These are phyloP conservation scores for Heliconius nattereri DNA, from an alignment of 1,140 invertebrate species.

Conservation along the genomic window DNA sequence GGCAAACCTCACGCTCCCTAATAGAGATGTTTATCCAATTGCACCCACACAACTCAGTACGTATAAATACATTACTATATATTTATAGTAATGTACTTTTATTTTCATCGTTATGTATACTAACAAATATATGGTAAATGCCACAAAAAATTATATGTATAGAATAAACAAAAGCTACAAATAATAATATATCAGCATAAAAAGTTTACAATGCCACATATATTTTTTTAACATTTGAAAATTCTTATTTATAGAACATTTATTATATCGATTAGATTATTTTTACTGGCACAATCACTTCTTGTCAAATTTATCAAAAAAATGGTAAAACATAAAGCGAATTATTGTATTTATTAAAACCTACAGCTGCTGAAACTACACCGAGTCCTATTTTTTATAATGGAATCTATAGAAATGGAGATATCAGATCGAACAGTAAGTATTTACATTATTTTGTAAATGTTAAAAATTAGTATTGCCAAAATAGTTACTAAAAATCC, in stretches of 20 bases:
- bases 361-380: conserved; percentile 47
- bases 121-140: not conserved
- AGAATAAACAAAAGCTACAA: not conserved
- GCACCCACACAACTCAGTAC: conserved; percentile 56
- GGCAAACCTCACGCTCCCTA: conserved; percentile 41
- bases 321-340: not conserved
- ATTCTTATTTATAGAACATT: not conserved
- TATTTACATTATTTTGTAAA: conserved; percentile 29
- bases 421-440: conserved; percentile 70
- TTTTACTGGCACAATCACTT: not conserved
- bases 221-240: not conserved
- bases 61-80: conserved; percentile 1
- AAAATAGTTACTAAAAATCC: not conserved
- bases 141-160: not conserved
- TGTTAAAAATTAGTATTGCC: too few species aligned
- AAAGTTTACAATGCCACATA: not conserved
- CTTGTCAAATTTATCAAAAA: not conserved
- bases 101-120: not conserved
- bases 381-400: conserved; percentile 49
- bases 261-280: conserved; percentile 1
- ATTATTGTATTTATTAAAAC: conserved; percentile 12
- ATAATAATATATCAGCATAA: too few species aligned
- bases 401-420: conserved; percentile 62
- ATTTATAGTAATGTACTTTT: not conserved
- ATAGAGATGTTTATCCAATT: conserved; percentile 57